These are phyloP conservation scores for Patiria miniata DNA, from an alignment of 35 echinoderm and acorn worm species.

Conservation along the genomic window DNA sequence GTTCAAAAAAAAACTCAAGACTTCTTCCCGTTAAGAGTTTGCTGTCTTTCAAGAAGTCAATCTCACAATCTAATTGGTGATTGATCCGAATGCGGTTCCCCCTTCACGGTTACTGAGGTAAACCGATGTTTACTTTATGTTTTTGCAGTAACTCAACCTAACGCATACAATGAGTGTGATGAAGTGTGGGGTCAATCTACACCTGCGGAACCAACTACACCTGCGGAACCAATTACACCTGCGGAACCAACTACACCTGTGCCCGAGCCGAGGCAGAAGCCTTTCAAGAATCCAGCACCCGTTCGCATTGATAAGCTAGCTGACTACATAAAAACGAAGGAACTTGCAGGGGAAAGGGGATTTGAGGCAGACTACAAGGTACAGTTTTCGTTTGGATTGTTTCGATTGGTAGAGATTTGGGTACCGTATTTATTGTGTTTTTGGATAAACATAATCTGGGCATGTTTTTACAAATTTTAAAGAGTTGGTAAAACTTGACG, in stretches of 20 bases:
- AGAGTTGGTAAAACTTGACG: no score
- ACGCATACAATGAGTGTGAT: not conserved
- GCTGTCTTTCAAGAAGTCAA: no score
- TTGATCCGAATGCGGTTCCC: no score
- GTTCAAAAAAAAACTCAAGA: no score
- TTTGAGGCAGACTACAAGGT: slow-evolving; percentile 19
- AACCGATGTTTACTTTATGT: no score
- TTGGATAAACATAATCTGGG: not conserved
- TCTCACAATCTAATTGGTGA: no score
- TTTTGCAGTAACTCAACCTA: no score
- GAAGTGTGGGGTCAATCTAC: not conserved
- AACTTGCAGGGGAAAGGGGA: not conserved
- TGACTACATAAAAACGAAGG: not conserved
- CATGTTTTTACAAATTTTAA: not conserved
- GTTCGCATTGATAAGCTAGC: not conserved
- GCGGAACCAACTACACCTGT: not conserved
- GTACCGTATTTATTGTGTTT: not conserved
- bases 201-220: not conserved
- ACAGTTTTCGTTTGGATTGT: not conserved
- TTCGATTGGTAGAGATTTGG: not conserved
- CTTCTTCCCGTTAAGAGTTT: no score
- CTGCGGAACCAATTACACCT: not conserved
- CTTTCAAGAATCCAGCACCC: not conserved
- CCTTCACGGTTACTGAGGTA: no score
- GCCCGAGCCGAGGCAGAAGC: not conserved